Base-by-base conservation (phyloP, 2,888 invertebrate species). In the Portevinia maculata region DNA sequence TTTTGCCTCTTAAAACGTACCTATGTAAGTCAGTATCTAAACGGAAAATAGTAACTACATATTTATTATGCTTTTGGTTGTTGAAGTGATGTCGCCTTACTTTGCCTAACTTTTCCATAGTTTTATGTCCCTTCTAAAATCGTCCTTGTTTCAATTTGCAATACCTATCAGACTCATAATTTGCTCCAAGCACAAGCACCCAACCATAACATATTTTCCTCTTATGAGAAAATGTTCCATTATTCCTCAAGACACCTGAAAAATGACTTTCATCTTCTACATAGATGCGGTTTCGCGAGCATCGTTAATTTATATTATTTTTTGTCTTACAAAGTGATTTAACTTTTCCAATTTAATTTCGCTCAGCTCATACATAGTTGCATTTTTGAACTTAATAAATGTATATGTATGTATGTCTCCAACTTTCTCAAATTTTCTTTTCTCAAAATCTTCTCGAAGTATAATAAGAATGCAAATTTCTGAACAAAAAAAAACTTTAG, bases 341-440 rank as follows among this genome's bases (percentile, higher is more conserved):
- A 81, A 81, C 62, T 81, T 81, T 81, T 81, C 69, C 79, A 81
- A 81, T 81, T 75, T 75, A 44, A 70, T 81, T 75, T 75, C 75
- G 37, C 75, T 69, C 57, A 75, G 65, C 53, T 37, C 39, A 73
- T 60, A 73, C 57, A 60, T 30, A 39, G 3, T 3, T 7, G 13
- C 39, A n/a, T 5, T n/a, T 0, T 34, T 7, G 15, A 8, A 39
- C 13, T 15, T 15, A 64, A 30, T 17, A 44, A 37, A 39, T 64
- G 70, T 62, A 52, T 8, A 55, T 44, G 17, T 44, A 19, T 4
- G 15, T 24, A 9, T 59, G 57, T 41, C 52, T 59, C 50, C 64
- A 57, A 37, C 67, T 37, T 30, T n/a, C 30, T 59, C 28, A 44
- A 44, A 44, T 30, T n/a, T 39, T 37, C 44, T 44, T 4, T 3